Percentiles rank a stretch among this genome's conserved stretches.
Evolutionary conservation across 1,140 invertebrate genomes (phyloP).

Genomic region (Lanistes nyassanus): DNA sequence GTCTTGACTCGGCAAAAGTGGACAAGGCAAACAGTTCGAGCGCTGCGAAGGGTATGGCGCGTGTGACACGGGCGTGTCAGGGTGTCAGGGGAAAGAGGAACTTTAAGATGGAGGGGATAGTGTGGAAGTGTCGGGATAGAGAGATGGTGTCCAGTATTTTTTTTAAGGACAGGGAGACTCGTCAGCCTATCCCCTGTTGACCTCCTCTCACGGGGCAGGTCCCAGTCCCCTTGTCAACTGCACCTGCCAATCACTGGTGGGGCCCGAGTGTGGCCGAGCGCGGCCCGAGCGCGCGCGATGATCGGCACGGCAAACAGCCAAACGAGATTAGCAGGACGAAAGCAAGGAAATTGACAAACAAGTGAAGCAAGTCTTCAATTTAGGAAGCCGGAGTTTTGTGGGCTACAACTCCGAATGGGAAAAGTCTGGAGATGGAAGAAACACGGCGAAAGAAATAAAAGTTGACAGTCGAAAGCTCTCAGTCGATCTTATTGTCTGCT

Average conservation of each 20-base stretch:
- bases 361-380: slow-evolving; percentile 22
- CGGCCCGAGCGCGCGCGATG: not conserved
- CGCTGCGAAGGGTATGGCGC: not conserved
- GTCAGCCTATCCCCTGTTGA: not conserved
- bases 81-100: too few relatives aligned
- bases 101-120: too few relatives aligned
- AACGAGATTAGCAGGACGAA: slow-evolving; percentile 18
- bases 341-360: slow-evolving; percentile 24
- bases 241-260: slow-evolving; percentile 15
- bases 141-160: too few relatives aligned
- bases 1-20: not conserved
- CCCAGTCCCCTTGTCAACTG: slow-evolving; percentile 3
- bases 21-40: slow-evolving; percentile 17
- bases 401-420: too few relatives aligned
- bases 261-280: not conserved
- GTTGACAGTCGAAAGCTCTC: slow-evolving; percentile 20
- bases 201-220: not conserved
- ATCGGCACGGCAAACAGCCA: slow-evolving; percentile 8
- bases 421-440: slow-evolving; percentile 6
- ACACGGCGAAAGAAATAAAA: not conserved
- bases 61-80: too few relatives aligned
- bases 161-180: too few relatives aligned
- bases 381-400: not conserved
- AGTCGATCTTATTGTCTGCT: slow-evolving; percentile 23
- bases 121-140: too few relatives aligned